Evolutionary conservation across 2,797 vertebrate species (phyloP).

Genomic region (Molossus alvarezi): DNA sequence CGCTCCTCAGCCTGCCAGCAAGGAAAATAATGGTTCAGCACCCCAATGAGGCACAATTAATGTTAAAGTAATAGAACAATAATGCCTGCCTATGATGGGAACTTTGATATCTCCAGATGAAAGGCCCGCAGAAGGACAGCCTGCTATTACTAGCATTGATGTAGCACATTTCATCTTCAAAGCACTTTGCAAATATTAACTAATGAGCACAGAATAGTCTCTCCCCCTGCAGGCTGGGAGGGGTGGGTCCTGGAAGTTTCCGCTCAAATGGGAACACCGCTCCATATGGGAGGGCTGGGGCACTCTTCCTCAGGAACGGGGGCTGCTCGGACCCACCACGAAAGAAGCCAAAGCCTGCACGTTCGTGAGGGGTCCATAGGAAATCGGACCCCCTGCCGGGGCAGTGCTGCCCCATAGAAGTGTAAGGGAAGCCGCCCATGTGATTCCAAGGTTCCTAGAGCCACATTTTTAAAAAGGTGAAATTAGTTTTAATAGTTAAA

Average conservation of each 20-base stretch:
- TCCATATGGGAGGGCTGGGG: neutral
- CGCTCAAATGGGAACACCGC: neutral
- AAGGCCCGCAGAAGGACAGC: conserved; percentile 56
- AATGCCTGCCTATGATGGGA: neutral
- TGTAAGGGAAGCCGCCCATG: neutral
- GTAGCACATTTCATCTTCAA: conserved; percentile 78
- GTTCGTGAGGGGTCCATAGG: neutral
- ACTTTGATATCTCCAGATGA: conserved; percentile 82
- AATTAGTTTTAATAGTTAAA: conserved; percentile 30
- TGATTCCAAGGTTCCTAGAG: neutral
- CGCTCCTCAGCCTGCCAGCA: neutral
- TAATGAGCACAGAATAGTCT: conserved; percentile 71
- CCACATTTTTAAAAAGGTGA: neutral
- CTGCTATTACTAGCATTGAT: conserved; percentile 75
- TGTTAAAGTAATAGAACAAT: conserved; percentile 76
- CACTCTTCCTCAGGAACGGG: no score
- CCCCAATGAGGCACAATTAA: conserved; percentile 47
- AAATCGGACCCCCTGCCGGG: neutral
- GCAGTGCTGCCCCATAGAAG: neutral
- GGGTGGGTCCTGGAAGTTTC: neutral
- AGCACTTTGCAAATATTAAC: conserved; percentile 81
- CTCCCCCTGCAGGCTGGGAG: neutral
- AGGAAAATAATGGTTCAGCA: neutral
- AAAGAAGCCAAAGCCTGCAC: accelerated
- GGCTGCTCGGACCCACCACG: accelerated